Percentiles rank a stretch among this genome's conserved stretches.
phyloP scores from a whole-genome alignment of 2,888 invertebrate species.

The Acholoe squamosa region DNA sequence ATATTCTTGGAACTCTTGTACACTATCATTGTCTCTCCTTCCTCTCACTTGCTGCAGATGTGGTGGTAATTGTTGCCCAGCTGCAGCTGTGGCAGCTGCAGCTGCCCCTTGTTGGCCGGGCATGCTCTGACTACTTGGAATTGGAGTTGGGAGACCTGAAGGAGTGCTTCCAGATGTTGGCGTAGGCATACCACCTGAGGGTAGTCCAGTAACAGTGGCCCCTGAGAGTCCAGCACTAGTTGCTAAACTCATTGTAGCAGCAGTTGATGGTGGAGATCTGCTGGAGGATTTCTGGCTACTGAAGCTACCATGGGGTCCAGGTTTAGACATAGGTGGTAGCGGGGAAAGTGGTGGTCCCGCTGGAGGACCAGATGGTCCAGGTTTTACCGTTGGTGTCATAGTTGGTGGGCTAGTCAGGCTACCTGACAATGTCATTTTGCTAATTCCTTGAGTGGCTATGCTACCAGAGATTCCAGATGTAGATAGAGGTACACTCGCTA shows the following conservation, averaged over 20 bases:
- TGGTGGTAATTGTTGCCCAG: constrained; percentile 15
- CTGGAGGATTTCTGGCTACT: not conserved
- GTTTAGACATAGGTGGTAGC: not conserved
- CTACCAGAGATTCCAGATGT: not conserved
- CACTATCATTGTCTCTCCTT: constrained; percentile 73
- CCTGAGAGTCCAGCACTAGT: not conserved
- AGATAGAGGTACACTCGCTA: not conserved
- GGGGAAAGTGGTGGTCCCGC: not conserved
- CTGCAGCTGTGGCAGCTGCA: not conserved
- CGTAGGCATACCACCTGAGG: not conserved
- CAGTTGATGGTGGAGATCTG: not conserved
- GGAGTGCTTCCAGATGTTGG: not conserved
- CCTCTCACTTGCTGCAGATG: no score
- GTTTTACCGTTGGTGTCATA: not conserved
- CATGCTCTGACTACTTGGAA: not conserved
- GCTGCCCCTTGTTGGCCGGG: constrained; percentile 11
- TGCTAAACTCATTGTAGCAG: not conserved
- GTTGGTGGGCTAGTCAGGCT: not conserved
- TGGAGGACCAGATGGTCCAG: not conserved
- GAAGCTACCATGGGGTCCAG: not conserved
- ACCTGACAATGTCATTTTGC: not conserved
- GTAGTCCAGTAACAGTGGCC: not conserved
- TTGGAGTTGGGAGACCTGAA: not conserved
- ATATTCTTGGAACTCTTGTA: constrained; percentile 78
- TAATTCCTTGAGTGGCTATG: not conserved